These are phyloP conservation scores for Trachelus tabidus DNA, from an alignment of 2,888 invertebrate genomes.

Conservation along the genomic window DNA sequence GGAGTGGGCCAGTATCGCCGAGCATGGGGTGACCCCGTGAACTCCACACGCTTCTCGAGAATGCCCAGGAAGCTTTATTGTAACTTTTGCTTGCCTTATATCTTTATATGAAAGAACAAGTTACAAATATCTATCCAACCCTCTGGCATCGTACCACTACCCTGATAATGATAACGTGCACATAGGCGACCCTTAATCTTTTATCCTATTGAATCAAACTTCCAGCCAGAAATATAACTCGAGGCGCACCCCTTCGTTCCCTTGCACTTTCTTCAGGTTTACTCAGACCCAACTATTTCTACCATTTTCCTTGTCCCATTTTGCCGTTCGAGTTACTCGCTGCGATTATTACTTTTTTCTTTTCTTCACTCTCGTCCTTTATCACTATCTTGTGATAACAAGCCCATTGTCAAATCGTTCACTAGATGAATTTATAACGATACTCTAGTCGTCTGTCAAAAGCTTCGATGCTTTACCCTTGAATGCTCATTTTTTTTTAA, in stretches of 20 bases:
- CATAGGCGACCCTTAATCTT: background rate
- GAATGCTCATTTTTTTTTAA: too few species aligned
- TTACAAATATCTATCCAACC: slow-evolving; percentile 16
- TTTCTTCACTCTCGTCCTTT: too few species aligned
- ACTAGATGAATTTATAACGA: too few species aligned
- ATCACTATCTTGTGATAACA: too few species aligned
- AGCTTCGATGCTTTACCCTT: too few species aligned
- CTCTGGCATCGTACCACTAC: background rate
- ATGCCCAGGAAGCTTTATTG: background rate
- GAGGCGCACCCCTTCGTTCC: background rate
- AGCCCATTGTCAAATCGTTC: too few species aligned
- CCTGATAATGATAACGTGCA: background rate
- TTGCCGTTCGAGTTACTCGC: too few species aligned
- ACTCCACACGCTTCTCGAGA: background rate
- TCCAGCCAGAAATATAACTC: background rate
- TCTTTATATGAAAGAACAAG: slow-evolving; percentile 11
- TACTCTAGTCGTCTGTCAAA: too few species aligned
- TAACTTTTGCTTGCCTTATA: background rate
- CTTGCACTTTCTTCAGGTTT: background rate
- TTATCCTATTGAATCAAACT: background rate
- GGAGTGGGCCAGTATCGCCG: background rate
- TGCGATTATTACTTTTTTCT: too few species aligned
- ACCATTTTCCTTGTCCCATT: too few species aligned
- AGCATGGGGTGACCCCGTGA: background rate
- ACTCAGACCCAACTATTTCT: too few species aligned